Evolutionary conservation across 1,140 invertebrate genomes (phyloP).

Genomic region (Leptestheria dahalacensis): DNA sequence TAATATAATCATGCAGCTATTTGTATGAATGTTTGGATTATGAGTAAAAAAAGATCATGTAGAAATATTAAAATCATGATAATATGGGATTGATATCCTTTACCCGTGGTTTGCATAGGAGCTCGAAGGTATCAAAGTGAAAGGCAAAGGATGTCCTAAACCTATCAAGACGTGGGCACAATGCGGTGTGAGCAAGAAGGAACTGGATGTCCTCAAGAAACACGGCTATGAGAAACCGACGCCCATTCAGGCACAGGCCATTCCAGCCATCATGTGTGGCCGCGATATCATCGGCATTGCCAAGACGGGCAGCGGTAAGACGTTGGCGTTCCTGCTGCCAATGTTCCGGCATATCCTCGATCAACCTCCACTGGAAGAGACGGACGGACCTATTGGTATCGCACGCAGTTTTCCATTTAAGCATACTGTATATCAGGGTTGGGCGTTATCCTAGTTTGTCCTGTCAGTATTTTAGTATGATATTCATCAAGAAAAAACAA

Average conservation of each 20-base stretch:
- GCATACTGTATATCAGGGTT: no score
- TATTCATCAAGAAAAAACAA: no score
- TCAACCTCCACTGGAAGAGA: slow-evolving; percentile 80
- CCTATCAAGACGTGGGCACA: slow-evolving; percentile 97
- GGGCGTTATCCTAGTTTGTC: no score
- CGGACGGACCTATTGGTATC: slow-evolving; percentile 82
- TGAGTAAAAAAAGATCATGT: slow-evolving; percentile 43
- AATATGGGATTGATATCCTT: no score
- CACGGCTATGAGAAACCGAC: slow-evolving; percentile 92
- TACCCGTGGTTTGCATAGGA: slow-evolving; percentile 38
- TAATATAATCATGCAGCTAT: no score
- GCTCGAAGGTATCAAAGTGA: slow-evolving; percentile 44
- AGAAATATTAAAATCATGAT: slow-evolving; percentile 34
- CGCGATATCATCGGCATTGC: slow-evolving; percentile 97
- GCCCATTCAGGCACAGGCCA: slow-evolving; percentile 95
- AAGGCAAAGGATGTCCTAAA: slow-evolving; percentile 73
- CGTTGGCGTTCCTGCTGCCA: slow-evolving; percentile 90
- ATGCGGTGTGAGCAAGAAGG: slow-evolving; percentile 91
- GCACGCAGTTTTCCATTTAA: slow-evolving; percentile 4
- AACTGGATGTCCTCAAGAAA: slow-evolving; percentile 85
- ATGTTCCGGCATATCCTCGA: slow-evolving; percentile 97
- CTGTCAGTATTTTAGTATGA: no score
- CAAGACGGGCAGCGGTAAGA: slow-evolving; percentile 98
- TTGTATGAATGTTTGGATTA: slow-evolving; percentile 4
- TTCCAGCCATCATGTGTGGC: slow-evolving; percentile 96